These are phyloP conservation scores for Gobionotothen gibberifrons DNA, from an alignment of 2,797 vertebrate species.

Conservation along the genomic window DNA sequence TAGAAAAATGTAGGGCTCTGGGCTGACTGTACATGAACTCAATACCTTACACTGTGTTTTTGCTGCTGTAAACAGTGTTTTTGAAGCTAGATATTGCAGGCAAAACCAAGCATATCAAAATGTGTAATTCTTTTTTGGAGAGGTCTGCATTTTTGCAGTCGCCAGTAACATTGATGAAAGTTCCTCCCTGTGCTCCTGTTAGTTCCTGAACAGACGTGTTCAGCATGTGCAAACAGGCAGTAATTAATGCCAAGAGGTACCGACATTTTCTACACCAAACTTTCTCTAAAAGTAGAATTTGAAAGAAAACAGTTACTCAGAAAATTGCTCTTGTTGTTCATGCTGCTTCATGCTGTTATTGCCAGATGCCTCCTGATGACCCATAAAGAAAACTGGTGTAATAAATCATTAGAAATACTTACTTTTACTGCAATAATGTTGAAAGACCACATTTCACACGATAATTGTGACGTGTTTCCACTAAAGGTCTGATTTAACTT, in stretches of 20 bases:
- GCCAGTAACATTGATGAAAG: not conserved
- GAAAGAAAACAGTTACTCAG: slow-evolving; percentile 1
- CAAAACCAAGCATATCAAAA: not conserved
- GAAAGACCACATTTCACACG: slow-evolving; percentile 22
- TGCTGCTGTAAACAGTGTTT: too few species aligned
- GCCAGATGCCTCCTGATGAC: slow-evolving; percentile 19
- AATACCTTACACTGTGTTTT: too few species aligned
- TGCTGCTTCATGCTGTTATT: slow-evolving; percentile 9
- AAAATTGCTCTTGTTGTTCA: not conserved
- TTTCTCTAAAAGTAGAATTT: not conserved
- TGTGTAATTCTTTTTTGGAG: not conserved
- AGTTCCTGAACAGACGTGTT: not conserved
- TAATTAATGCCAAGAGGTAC: not conserved
- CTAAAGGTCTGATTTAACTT: slow-evolving; percentile 36
- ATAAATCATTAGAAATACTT: slow-evolving; percentile 20
- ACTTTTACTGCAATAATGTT: not conserved
- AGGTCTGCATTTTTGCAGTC: not conserved
- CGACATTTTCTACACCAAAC: not conserved
- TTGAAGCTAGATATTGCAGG: not conserved
- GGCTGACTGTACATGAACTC: too few species aligned
- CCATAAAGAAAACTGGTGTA: slow-evolving; percentile 22
- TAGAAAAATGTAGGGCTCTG: too few species aligned
- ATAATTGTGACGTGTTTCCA: slow-evolving; percentile 33
- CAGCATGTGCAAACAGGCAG: not conserved
- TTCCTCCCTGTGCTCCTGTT: slow-evolving; percentile 10